Percentiles rank a stretch among this genome's conserved stretches.
These are phyloP conservation scores for Pterophyllum scalare DNA, from an alignment of 2,113 vertebrate species.

Conservation along the genomic window DNA sequence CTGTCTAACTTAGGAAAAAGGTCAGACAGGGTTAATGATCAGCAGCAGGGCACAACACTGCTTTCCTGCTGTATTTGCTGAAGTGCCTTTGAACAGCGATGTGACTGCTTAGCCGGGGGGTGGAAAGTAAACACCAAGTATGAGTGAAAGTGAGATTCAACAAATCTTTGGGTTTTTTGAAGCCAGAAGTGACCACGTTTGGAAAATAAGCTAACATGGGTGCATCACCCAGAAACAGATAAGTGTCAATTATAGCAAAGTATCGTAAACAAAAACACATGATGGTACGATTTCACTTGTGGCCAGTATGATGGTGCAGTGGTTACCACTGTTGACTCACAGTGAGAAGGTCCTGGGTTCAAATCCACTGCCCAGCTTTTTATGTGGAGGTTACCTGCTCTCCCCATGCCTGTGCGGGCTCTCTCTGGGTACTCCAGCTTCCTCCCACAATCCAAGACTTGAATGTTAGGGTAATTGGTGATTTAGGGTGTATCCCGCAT, in stretches of 20 bases:
- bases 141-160: not conserved
- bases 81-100: not conserved
- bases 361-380: no score
- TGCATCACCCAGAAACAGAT: no score
- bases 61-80: conserved; percentile 5
- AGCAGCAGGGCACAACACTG: not conserved
- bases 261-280: not conserved
- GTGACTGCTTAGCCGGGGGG: not conserved
- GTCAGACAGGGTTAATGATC: conserved; percentile 6
- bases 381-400: not conserved
- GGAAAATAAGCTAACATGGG: no score
- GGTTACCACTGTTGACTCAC: not conserved
- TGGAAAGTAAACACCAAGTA: not conserved
- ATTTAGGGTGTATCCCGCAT: not conserved
- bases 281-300: not conserved
- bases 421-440: not conserved
- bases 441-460: not conserved
- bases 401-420: not conserved
- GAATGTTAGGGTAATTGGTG: not conserved
- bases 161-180: not conserved
- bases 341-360: not conserved
- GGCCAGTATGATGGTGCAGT: no score
- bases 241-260: no score
- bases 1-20: not conserved
- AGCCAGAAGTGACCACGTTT: not conserved